These are phyloP conservation scores for Styela clava DNA, from an alignment of 23 tunicate genomes.

Conservation along the genomic window DNA sequence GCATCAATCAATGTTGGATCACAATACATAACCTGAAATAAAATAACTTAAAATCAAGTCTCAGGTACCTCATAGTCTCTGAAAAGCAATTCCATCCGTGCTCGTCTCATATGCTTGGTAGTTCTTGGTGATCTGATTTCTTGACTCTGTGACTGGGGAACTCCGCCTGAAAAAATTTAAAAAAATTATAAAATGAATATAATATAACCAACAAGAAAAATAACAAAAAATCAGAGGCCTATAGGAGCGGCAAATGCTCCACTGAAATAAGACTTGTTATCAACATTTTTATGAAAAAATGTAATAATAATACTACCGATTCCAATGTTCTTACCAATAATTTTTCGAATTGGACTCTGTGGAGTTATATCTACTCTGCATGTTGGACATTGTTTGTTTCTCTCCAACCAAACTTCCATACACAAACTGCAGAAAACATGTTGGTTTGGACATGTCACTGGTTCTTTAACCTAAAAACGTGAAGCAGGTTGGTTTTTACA, in stretches of 20 bases:
- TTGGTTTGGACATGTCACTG: conserved; percentile 79
- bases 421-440: conserved; percentile 84
- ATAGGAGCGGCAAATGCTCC: too few species aligned
- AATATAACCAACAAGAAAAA: not conserved
- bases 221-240: not conserved
- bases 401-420: conserved; percentile 84
- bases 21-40: too few species aligned
- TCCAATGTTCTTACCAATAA: conserved; percentile 45
- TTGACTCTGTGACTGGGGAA: not conserved
- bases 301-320: too few species aligned
- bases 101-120: conserved; percentile 40
- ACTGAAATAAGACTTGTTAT: too few species aligned
- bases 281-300: too few species aligned
- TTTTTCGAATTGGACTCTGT: conserved; percentile 61
- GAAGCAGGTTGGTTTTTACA: too few species aligned
- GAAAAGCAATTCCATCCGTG: conserved; percentile 52
- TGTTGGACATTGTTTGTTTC: conserved; percentile 66
- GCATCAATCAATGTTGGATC: too few species aligned
- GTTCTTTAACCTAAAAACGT: conserved; percentile 51
- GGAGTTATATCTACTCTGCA: conserved; percentile 79
- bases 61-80: conserved; percentile 75
- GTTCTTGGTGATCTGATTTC: conserved; percentile 1
- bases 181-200: not conserved
- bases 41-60: too few species aligned
- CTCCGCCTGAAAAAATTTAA: not conserved